These are phyloP conservation scores for Penelope pileata DNA, from an alignment of 2,113 vertebrate genomes.

Conservation along the genomic window DNA sequence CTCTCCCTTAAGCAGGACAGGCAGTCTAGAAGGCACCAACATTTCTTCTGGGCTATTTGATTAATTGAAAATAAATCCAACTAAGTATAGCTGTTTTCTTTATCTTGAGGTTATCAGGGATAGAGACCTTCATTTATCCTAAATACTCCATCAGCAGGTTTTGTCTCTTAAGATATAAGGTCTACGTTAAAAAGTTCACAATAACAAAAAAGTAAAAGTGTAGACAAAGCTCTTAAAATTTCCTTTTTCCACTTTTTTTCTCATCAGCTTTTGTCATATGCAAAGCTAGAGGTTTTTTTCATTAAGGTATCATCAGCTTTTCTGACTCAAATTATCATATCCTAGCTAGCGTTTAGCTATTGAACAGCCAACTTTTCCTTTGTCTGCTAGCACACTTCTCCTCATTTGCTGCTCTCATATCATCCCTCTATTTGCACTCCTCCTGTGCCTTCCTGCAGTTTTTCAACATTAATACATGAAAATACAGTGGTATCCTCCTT, in stretches of 20 bases:
- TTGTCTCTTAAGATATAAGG: neutral
- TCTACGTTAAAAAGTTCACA: neutral
- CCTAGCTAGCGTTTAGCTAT: neutral
- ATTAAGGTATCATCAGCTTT: neutral
- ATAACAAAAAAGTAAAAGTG: neutral
- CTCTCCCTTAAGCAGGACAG: neutral
- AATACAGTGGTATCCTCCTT: neutral
- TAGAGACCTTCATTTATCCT: neutral
- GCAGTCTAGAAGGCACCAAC: neutral
- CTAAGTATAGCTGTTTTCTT: neutral
- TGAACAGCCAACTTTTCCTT: neutral
- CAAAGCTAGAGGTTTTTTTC: neutral
- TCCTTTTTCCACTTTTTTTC: neutral
- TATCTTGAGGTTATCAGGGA: neutral
- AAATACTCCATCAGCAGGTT: neutral
- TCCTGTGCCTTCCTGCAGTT: neutral
- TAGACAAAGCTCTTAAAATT: neutral
- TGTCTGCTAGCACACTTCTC: neutral
- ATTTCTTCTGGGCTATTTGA: neutral
- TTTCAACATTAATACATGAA: neutral
- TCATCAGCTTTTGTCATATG: neutral
- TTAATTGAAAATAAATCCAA: neutral
- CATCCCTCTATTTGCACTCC: neutral
- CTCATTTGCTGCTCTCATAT: neutral
- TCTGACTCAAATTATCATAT: neutral